Conservation (phyloP, 2,797 vertebrate genomes). For the Manis pentadactyla region DNA sequence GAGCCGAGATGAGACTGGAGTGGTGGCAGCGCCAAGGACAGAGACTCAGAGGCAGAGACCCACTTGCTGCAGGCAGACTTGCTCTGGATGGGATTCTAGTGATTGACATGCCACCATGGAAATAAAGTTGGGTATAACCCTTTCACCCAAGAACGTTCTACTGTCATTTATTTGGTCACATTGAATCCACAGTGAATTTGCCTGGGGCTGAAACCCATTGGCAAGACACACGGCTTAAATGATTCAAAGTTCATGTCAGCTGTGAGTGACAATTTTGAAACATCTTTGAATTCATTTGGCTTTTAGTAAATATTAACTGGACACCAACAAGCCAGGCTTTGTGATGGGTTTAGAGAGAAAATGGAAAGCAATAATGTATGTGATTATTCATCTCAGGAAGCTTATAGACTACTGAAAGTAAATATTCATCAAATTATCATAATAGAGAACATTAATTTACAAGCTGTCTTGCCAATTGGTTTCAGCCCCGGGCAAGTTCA, state of each 20-base stretch:
- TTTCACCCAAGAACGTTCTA: no score
- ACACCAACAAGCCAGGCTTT: background rate
- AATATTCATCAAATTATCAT: background rate
- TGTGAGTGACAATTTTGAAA: constrained; percentile 18
- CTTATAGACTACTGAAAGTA: background rate
- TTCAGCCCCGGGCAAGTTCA: no score
- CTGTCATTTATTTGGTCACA: no score
- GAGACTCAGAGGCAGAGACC: no score
- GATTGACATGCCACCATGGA: no score
- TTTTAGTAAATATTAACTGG: background rate
- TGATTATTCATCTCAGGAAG: background rate
- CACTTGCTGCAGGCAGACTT: no score
- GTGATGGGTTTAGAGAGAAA: background rate
- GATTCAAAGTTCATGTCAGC: background rate
- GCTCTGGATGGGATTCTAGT: no score
- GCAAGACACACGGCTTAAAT: background rate
- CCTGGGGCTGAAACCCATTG: no score
- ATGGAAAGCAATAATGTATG: background rate
- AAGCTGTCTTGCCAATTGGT: background rate
- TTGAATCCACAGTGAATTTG: no score
- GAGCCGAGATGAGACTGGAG: no score
- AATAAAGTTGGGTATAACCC: no score
- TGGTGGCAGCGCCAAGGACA: no score
- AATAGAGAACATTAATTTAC: background rate
- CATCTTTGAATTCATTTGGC: background rate